Conservation (phyloP, 2,888 invertebrate genomes). For the Nephrotoma appendiculata region DNA sequence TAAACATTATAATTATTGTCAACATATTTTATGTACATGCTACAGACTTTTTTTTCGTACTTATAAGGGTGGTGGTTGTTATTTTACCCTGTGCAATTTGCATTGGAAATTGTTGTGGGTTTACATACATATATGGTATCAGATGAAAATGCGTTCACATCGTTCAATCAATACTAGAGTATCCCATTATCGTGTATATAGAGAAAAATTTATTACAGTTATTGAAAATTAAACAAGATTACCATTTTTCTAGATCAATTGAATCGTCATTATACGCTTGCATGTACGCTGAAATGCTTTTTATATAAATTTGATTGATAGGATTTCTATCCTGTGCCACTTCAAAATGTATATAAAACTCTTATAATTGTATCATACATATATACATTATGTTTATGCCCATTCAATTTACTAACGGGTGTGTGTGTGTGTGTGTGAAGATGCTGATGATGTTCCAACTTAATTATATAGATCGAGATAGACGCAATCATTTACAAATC, state of each 20-base stretch:
- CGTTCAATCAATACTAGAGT: too few relatives aligned
- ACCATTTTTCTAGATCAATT: neutral
- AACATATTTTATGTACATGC: neutral
- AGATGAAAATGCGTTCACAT: too few relatives aligned
- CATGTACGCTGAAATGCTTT: neutral
- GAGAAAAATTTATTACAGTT: neutral
- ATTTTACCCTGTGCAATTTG: neutral
- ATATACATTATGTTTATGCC: neutral
- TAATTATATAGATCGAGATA: neutral
- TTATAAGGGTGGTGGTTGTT: neutral
- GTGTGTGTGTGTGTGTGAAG: neutral
- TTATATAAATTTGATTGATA: neutral
- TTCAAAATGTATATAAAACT: neutral
- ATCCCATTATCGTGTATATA: too few relatives aligned
- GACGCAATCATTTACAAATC: neutral
- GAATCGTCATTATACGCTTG: neutral
- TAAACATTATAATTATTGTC: neutral
- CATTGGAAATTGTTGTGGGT: neutral
- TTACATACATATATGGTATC: neutral
- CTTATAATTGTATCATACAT: neutral
- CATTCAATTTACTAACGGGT: neutral
- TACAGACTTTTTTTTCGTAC: neutral
- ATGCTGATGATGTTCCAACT: neutral
- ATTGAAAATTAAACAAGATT: neutral
- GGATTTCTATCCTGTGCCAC: neutral